Evolutionary conservation across 2,113 vertebrate species (phyloP).

Genomic region (Oreochromis tanganicae): DNA sequence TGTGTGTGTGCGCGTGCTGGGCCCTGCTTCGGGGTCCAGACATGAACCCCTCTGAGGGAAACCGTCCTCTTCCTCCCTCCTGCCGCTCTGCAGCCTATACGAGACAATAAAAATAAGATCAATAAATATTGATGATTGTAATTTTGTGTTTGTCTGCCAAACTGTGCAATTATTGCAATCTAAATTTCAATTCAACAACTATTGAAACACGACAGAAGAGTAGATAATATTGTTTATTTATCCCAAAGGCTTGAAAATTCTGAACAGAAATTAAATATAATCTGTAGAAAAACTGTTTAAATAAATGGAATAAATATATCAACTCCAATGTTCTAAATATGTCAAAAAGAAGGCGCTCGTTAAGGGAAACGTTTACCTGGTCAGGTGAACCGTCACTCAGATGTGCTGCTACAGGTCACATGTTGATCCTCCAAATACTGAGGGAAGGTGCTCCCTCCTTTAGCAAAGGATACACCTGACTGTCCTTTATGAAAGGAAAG

Average conservation of each 20-base stretch:
- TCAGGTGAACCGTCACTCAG: background rate
- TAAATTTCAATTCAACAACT: background rate
- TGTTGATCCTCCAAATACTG: background rate
- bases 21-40: background rate
- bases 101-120: background rate
- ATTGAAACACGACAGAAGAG: background rate
- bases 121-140: background rate
- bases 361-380: background rate
- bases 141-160: background rate
- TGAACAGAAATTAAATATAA: background rate
- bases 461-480: background rate
- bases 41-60: background rate
- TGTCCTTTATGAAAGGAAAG: background rate
- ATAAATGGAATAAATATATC: background rate
- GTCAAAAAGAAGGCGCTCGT: background rate
- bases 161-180: background rate
- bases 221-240: background rate
- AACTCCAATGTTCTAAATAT: background rate
- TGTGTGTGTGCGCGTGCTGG: background rate
- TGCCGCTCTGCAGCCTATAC: background rate
- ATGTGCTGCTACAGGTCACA: background rate
- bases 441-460: background rate
- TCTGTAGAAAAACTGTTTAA: background rate
- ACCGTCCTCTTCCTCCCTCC: background rate
- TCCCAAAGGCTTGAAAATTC: background rate